Conservation (phyloP, 2,888 invertebrate genomes). For the Odontothrips loti region DNA sequence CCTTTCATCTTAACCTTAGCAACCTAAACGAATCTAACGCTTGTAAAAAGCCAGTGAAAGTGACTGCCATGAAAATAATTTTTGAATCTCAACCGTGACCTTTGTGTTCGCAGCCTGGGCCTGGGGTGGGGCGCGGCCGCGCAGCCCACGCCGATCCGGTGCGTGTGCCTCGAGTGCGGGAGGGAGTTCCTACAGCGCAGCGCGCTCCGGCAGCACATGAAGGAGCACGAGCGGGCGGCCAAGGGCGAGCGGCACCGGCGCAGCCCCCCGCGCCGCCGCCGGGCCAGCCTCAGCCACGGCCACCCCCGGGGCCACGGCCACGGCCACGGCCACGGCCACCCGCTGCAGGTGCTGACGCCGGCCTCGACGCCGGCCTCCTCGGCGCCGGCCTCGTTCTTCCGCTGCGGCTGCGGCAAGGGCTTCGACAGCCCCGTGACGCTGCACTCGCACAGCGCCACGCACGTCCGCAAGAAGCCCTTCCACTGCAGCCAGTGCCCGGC, state of each 20-base stretch:
- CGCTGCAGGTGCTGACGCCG: too few species aligned
- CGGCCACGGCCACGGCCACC: too few species aligned
- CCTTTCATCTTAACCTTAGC: too few species aligned
- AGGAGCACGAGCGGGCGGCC: neutral
- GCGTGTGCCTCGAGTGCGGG: constrained; percentile 14
- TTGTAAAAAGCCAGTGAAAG: too few species aligned
- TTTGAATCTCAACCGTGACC: too few species aligned
- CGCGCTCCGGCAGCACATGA: constrained; percentile 11
- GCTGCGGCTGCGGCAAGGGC: neutral
- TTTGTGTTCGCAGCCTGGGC: neutral
- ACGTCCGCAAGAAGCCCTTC: constrained; percentile 16
- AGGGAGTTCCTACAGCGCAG: constrained; percentile 11
- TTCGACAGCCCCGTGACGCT: neutral
- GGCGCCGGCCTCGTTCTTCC: neutral
- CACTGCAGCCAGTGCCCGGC: constrained; percentile 1
- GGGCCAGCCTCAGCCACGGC: neutral
- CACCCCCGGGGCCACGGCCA: too few species aligned
- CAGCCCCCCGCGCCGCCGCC: neutral
- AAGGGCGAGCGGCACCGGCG: neutral
- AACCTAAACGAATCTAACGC: too few species aligned
- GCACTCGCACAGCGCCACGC: neutral
- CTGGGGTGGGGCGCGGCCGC: neutral
- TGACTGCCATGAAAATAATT: too few species aligned
- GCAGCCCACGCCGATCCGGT: constrained; percentile 10
- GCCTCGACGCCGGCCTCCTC: neutral